Evolutionary conservation across 2,888 invertebrate genomes (phyloP), one percentile per base, ranked within the genome.

Genomic region (Nebria brevicollis): DNA sequence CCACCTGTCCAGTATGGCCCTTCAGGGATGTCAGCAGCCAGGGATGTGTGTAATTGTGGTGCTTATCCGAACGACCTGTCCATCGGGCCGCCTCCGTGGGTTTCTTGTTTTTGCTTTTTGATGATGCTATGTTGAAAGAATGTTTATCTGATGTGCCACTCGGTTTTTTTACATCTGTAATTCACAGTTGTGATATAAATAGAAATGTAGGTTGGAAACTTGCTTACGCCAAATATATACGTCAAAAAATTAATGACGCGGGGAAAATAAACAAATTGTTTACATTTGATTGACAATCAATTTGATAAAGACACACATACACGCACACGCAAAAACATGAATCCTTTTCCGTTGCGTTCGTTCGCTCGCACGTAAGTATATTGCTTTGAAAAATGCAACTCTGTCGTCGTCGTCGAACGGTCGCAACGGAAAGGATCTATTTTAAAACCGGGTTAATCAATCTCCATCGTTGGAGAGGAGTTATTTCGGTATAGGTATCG

Each of bases 21-120:
- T 96, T 97, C 85, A 97, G 91, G 79, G 94, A 93, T 83, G 94
- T 93, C 43, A 94, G 90, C 83, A 96, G 91, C 96, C 96, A 97
- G n/a, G 93, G 92, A 87, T 96, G 95, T n/a, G 89, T 88, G 89
- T 91, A 94, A 88, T 84, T 90, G 89, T 84, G 90, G 87, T 90
- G 93, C 13, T 80, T 70, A 89, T 85, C 85, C 68, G 83, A 89
- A 87, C 87, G 90, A 88, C 85, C 54, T 90, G 83, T 89, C 87
- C 87, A 90, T 88, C 87, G 77, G 90, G 85, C 43, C 90, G 88
- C 80, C 20, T 85, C 85, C 0, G 83, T 66, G 70, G 78, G 85
- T 83, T 89, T 88, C 87, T 92, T 92, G 87, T 92, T 43, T 82
- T 82, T 54, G 54, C 13, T 54, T 54, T 54, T 54, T 13, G 54